Evolutionary conservation across 2,888 invertebrate genomes (phyloP).

Genomic region (Zootermopsis nevadensis): DNA sequence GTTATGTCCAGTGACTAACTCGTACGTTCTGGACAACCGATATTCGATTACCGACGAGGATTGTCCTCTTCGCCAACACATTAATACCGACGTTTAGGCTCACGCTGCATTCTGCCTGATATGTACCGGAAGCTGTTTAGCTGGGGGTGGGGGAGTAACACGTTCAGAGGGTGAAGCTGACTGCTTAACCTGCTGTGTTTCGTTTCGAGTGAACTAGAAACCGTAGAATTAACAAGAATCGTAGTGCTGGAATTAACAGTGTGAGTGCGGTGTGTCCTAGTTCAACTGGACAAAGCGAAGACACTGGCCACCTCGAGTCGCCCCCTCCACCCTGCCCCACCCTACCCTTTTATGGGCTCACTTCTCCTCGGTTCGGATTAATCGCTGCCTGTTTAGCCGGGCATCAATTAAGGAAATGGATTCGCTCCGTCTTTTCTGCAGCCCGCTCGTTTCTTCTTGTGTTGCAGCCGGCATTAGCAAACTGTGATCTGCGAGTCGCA

Average conservation of each 20-base stretch:
- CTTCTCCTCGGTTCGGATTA: slow-evolving; percentile 44
- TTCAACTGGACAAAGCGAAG: background rate
- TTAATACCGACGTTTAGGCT: no score
- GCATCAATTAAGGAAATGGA: slow-evolving; percentile 55
- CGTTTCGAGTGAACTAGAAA: no score
- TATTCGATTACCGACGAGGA: no score
- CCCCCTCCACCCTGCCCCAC: background rate
- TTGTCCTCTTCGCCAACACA: no score
- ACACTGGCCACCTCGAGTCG: background rate
- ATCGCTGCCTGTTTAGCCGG: slow-evolving; percentile 51
- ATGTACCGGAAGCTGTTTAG: no score
- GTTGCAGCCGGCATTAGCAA: slow-evolving; percentile 9
- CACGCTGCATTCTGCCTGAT: no score
- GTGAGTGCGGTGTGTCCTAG: background rate
- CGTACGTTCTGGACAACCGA: no score
- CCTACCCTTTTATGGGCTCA: background rate
- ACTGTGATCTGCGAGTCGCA: background rate
- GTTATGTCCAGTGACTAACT: no score
- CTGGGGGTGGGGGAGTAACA: no score
- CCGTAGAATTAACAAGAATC: background rate
- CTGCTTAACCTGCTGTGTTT: no score
- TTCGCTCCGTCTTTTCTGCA: slow-evolving; percentile 49
- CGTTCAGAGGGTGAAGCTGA: no score
- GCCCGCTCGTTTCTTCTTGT: background rate
- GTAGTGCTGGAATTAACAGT: background rate